Conservation (phyloP, 1,140 invertebrate species). For the Colletes latitarsis region DNA sequence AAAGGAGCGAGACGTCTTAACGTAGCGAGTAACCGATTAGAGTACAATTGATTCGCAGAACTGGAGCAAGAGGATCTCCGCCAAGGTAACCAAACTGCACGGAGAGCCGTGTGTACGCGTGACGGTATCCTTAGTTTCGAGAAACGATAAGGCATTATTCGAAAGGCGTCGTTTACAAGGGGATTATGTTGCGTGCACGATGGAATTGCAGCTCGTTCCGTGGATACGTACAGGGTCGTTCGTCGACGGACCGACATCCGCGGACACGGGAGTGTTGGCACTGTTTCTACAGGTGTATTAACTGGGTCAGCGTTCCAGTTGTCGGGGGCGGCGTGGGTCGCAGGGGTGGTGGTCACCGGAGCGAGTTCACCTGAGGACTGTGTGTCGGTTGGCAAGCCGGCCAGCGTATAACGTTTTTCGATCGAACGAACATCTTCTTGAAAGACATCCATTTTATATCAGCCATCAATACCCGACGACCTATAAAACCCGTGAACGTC, state of each 20-base stretch:
- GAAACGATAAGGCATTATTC: conserved; percentile 21
- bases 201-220: conserved; percentile 32
- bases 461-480: conserved; percentile 2
- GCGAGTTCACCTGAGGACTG: conserved; percentile 60
- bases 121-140: not conserved
- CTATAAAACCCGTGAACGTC: not conserved
- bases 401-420: conserved; percentile 41
- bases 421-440: conserved; percentile 37
- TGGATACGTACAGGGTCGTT: conserved; percentile 35
- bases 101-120: too few relatives aligned
- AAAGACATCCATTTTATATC: conserved; percentile 20
- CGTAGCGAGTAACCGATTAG: not conserved
- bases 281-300: conserved; percentile 65
- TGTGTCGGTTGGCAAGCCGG: conserved; percentile 2
- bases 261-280: conserved; percentile 46
- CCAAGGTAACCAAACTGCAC: not conserved
- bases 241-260: conserved; percentile 50
- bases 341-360: conserved; percentile 44
- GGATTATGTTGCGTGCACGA: conserved; percentile 49
- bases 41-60: conserved; percentile 1
- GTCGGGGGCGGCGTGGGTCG: conserved; percentile 40
- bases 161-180: conserved; percentile 36
- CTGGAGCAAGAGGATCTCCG: not conserved
- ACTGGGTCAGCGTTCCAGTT: conserved; percentile 69
- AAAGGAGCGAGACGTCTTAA: not conserved